Evolutionary conservation across 2,888 invertebrate genomes (phyloP), one percentile per base, ranked within the genome.

Genomic region (Rhagium mordax): DNA sequence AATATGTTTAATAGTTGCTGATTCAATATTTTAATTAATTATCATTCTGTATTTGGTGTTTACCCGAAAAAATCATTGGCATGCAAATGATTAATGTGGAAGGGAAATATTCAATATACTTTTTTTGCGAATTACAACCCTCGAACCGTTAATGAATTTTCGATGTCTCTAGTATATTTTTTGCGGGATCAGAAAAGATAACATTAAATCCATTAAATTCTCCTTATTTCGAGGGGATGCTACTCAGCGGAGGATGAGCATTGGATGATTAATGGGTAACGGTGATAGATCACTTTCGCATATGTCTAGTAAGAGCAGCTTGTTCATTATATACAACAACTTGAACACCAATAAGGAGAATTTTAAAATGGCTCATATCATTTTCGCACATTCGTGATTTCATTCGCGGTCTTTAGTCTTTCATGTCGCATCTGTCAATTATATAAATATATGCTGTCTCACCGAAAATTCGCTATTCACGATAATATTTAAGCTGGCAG

Each of bases 201-300:
- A 74, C 77, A 76, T 70, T 71, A 78, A 78, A 82, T 81, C 81
- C 81, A 82, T 80, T 82, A 81, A 78, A 79, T 73, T 76, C 74
- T 76, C 78, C 77, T 78, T 81, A 77, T 77, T 79, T 79, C 70
- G 74, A 70, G 72, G 67, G 74, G 77, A 76, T 78, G 75, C 68
- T 72, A 72, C 75, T 74, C 71, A 70, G 71, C 74, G 69, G 75
- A 76, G 78, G 79, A 79, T 75, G 74, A 71, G 75, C 55, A 53
- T 70, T 47, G 77, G 80, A 83, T 83, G 83, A 83, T 83, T 81
- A 82, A 83, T 82, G 82, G 74, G 75, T 70, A 72, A 71, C 70
- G 77, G 82, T 83, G 83, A 83, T 83, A 81, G 82, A 83, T 82
- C 79, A 79, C 79, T 82, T 79, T 79, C 80, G 81, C 79, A 81